These are phyloP conservation scores for Pseudochromis fuscus DNA, from an alignment of 2,797 vertebrate genomes.

Conservation along the genomic window DNA sequence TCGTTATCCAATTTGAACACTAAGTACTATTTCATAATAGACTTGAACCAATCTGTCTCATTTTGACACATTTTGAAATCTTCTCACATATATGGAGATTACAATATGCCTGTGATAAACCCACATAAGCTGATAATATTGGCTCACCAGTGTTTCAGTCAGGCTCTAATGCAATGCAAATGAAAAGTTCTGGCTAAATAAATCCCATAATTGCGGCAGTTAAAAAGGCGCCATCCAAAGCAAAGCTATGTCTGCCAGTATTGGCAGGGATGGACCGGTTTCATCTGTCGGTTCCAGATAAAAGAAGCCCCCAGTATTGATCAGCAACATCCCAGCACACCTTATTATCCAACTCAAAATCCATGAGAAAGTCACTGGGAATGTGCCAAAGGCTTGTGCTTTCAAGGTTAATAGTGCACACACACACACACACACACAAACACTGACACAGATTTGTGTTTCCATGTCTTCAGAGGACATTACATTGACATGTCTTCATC, in stretches of 20 bases:
- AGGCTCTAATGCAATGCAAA: slow-evolving; percentile 31
- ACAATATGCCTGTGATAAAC: slow-evolving; percentile 13
- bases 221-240: slow-evolving; percentile 49
- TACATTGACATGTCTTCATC: no score
- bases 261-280: slow-evolving; percentile 51
- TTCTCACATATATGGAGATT: not conserved
- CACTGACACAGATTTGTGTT: not conserved
- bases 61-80: slow-evolving; percentile 5
- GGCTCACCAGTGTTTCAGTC: slow-evolving; percentile 17
- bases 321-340: slow-evolving; percentile 68
- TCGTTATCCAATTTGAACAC: not conserved
- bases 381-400: slow-evolving; percentile 42
- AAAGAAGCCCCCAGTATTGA: slow-evolving; percentile 67
- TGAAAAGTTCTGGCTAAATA: slow-evolving; percentile 38
- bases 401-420: slow-evolving; percentile 61
- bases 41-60: not conserved
- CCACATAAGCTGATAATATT: slow-evolving; percentile 12
- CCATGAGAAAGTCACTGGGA: slow-evolving; percentile 62
- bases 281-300: slow-evolving; percentile 60
- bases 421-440: not conserved
- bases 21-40: not conserved
- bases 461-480: no score
- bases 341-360: slow-evolving; percentile 69
- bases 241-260: slow-evolving; percentile 46
- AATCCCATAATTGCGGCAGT: slow-evolving; percentile 36